Evolutionary conservation across 1,140 invertebrate species (phyloP), one percentile per base, ranked within the genome.

Genomic region (Heterodera schachtii): DNA sequence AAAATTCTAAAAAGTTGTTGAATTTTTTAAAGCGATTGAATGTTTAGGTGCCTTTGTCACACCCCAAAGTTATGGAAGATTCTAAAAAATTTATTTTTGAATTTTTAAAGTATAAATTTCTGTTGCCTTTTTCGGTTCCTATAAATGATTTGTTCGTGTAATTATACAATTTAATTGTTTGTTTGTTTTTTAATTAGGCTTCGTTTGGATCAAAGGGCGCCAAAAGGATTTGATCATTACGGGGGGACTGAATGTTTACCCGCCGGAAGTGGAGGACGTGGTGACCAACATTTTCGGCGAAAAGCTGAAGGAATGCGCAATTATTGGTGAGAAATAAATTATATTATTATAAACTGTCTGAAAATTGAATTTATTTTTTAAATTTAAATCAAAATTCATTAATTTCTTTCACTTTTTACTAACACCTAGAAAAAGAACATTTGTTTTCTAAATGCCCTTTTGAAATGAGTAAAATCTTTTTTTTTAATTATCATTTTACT

Each of bases 161-260:
- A 64, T 64, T 64, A 19, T 64, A 64, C 4, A 19, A 16, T 19
- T 2, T 64, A 19, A 16, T 13, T 11, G 3, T 64, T 2, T 64
- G 5, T 4, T 16, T 64, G 16, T 64, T 64, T 19, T 84, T 6
- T 46, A 13, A 79, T 66, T 49, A 86, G 85, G 87, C 1, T 86
- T 82, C 66, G 44, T 88, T 43, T 78, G 64, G 21, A 87, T 88
- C 46, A 77, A 86, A 41, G 87, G 88, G 21, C 82, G 87, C 21
- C 73, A 85, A 69, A 89, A 89, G 76, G 88, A 89, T 81, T 71
- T 89, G 74, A 83, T 89, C 52, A 89, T 89, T 44, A 80, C 75
- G 31, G 88, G 88, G n/a, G 88, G 88, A 19, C 78, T 89, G 43
- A 89, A 89, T 82, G 88, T 89, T 64, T 89, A 89, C 67, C 88